Evolutionary conservation across 1,140 invertebrate species (phyloP).

Genomic region (Phortica variegata): DNA sequence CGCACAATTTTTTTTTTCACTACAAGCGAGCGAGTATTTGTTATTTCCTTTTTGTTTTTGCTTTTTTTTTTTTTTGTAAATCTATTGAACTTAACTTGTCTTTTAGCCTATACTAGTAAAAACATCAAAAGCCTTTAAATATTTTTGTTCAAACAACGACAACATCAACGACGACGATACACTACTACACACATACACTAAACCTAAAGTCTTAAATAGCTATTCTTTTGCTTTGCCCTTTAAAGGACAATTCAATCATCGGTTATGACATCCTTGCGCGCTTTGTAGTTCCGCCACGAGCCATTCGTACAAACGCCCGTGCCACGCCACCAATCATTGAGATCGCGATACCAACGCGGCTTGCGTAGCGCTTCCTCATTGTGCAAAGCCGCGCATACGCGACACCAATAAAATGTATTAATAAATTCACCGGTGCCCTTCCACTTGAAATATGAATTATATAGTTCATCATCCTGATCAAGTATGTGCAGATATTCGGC

Average conservation of each 20-base stretch:
- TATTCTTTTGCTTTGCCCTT: no score
- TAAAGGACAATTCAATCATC: no score
- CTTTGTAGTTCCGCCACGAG: conserved; percentile 66
- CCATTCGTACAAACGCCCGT: conserved; percentile 68
- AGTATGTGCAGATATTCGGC: conserved; percentile 82
- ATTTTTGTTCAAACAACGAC: conserved; percentile 26
- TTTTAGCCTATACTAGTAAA: no score
- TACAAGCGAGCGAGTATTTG: conserved; percentile 18
- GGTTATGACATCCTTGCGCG: conserved; percentile 54
- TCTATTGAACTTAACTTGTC: conserved; percentile 13
- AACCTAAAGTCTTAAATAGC: no score
- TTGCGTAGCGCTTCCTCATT: conserved; percentile 64
- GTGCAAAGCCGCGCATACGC: conserved; percentile 88
- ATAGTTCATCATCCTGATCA: conserved; percentile 81
- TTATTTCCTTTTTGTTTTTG: no score
- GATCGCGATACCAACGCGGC: conserved; percentile 72
- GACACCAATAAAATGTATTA: conserved; percentile 94
- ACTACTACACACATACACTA: background rate
- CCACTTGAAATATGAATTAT: conserved; percentile 93
- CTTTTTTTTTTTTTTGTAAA: no score
- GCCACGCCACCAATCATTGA: conserved; percentile 86
- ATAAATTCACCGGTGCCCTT: conserved; percentile 92
- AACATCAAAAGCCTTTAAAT: background rate
- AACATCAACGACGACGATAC: background rate
- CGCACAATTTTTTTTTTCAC: no score